phyloP scores from a whole-genome alignment of 1,140 invertebrate genomes.

The Arion vulgaris region DNA sequence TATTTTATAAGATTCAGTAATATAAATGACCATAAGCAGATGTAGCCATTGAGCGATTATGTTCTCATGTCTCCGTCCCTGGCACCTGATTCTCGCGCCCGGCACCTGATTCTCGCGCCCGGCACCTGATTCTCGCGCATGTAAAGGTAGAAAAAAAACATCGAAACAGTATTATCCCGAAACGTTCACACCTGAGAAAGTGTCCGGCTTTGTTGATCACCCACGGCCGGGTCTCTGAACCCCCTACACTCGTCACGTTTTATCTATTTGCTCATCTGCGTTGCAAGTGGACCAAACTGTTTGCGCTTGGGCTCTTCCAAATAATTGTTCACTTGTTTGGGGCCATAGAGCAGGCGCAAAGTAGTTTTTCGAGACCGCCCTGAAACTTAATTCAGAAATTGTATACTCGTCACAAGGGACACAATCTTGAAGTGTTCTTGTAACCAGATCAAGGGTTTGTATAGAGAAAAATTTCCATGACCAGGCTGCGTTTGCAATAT shows the following conservation, averaged over 20 bases:
- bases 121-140: neutral
- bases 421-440: neutral
- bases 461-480: neutral
- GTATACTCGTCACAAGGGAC: neutral
- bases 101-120: neutral
- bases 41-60: too few species aligned
- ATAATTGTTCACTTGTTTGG: constrained; percentile 10
- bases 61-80: neutral
- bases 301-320: constrained; percentile 2
- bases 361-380: constrained; percentile 11
- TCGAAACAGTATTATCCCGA: neutral
- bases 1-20: too few species aligned
- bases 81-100: neutral
- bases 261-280: constrained; percentile 9
- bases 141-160: neutral
- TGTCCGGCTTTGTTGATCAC: neutral
- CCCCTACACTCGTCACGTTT: neutral
- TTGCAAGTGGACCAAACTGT: neutral
- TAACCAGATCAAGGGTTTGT: neutral
- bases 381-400: neutral
- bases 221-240: neutral
- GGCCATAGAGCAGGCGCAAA: constrained; percentile 2
- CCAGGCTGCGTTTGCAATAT: neutral
- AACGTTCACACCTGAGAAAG: neutral
- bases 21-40: too few species aligned